Evolutionary conservation across 2,888 invertebrate genomes (phyloP), one percentile per base, ranked within the genome.

Genomic region (Tanytarsus gracilentus): DNA sequence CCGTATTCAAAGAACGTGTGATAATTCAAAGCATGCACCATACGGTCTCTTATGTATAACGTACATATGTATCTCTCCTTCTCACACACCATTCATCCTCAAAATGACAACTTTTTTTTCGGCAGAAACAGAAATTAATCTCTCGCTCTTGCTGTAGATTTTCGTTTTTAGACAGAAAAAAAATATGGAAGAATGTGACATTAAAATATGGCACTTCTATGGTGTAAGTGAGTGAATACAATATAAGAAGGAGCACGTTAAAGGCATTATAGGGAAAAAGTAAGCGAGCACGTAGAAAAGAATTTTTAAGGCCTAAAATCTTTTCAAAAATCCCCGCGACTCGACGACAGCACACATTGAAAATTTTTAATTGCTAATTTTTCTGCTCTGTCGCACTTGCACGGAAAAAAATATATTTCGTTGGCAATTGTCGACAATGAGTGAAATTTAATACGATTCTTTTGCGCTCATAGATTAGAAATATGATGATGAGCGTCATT

Each of bases 21-120:
- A 53, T 53, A 53, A 53, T 53, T 53, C 53, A 53, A 53, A 53
- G 53, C 36, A 53, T 53, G 53, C 53, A 53, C 53, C 53, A 53
- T 53, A 53, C 53, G 53, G 53, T 53, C 39, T 23, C 21, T 53
- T n/a, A n/a, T n/a, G n/a, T n/a, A n/a, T n/a, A n/a, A n/a, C n/a
- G 23, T 44, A 44, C 44, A 44, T 2, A 33, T n/a, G n/a, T 18
- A 16, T 44, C 44, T 44, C n/a, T n/a, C n/a, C n/a, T n/a, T n/a
- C n/a, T n/a, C n/a, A 44, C 44, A 18, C 44, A 44, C 44, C 18
- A 4, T 44, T 36, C 11, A 16, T 51, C 51, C 36, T 36, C 51
- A 52, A 52, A 33, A 52, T 53, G 53, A 53, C 53, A 53, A 53
- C 53, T 53, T 53, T 53, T 53, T 53, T 53, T 53, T 53, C 53